A percentile compares a stretch with the other conserved stretches of the same genome.
Evolutionary conservation across 2,113 vertebrate genomes (phyloP).

Genomic region (Pseudorasbora parva): DNA sequence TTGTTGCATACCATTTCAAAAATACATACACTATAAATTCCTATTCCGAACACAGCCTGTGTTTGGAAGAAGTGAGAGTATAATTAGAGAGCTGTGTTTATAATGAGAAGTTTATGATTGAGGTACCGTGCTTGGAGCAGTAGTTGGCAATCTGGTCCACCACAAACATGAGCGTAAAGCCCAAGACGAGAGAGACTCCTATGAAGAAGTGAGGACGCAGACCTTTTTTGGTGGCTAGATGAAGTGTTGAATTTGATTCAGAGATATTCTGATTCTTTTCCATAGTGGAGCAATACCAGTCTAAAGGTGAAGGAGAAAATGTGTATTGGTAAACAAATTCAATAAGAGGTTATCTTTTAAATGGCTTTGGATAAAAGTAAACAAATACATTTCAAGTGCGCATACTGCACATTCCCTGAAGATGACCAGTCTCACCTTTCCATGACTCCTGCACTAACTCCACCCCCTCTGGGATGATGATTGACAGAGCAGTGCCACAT

Average conservation of each 20-base stretch:
- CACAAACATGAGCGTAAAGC: conserved; percentile 82
- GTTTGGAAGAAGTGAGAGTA: background rate
- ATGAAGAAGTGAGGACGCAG: conserved; percentile 71
- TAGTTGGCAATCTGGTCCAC: conserved; percentile 78
- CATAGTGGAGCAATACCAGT: conserved; percentile 54
- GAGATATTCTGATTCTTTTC: conserved; percentile 51
- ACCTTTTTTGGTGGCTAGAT: conserved; percentile 29
- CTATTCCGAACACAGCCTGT: background rate
- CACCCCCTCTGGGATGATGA: conserved; percentile 77
- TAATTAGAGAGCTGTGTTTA: background rate
- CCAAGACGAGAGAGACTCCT: conserved; percentile 74
- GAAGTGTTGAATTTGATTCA: conserved; percentile 28
- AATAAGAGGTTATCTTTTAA: background rate
- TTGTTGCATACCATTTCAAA: background rate
- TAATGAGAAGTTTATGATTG: background rate
- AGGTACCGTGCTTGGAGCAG: conserved; percentile 69
- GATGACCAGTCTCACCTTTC: conserved; percentile 55
- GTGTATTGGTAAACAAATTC: background rate
- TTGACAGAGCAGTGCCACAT: conserved; percentile 70
- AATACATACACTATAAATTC: background rate
- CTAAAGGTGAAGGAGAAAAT: conserved; percentile 54
- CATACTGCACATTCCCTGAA: background rate
- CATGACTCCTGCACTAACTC: conserved; percentile 68
- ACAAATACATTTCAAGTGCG: background rate
- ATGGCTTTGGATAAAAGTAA: background rate